These are phyloP conservation scores for Nysson spinosus DNA, from an alignment of 2,888 invertebrate species.

Conservation along the genomic window DNA sequence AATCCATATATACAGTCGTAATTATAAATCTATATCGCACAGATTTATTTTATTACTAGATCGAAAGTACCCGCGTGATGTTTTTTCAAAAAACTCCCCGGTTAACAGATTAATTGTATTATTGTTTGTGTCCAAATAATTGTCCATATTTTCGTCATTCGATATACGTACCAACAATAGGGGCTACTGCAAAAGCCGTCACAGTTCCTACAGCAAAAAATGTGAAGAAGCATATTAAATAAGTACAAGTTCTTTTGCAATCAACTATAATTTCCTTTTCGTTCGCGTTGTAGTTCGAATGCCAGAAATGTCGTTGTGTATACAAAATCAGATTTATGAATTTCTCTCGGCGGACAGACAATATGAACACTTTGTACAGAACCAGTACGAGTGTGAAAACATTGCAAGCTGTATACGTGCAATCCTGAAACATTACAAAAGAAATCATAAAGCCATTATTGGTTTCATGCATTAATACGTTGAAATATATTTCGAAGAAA, in stretches of 20 bases:
- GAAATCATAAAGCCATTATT: background rate
- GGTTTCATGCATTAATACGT: background rate
- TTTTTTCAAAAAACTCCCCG: too few species aligned
- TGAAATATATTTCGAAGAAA: background rate
- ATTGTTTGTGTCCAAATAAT: background rate
- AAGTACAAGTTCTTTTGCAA: constrained; percentile 1
- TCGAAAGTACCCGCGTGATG: too few species aligned
- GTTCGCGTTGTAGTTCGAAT: constrained; percentile 14
- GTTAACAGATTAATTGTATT: too few species aligned
- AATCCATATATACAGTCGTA: background rate
- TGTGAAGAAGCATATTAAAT: constrained; percentile 27
- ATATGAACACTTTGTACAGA: constrained; percentile 41
- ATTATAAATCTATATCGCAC: too few species aligned
- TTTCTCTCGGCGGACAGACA: constrained; percentile 27
- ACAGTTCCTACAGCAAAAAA: constrained; percentile 27
- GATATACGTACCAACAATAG: constrained; percentile 36
- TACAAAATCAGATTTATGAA: constrained; percentile 31
- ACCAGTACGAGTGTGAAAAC: constrained; percentile 43
- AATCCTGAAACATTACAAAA: constrained; percentile 35
- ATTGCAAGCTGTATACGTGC: constrained; percentile 39
- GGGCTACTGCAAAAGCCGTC: background rate
- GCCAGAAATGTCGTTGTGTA: constrained; percentile 38
- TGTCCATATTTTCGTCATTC: background rate
- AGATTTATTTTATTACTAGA: too few species aligned
- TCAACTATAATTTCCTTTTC: constrained; percentile 5